Evolutionary conservation across 2,113 vertebrate species (phyloP), one percentile per base, ranked within the genome.

Genomic region (Oxyruncus cristatus): DNA sequence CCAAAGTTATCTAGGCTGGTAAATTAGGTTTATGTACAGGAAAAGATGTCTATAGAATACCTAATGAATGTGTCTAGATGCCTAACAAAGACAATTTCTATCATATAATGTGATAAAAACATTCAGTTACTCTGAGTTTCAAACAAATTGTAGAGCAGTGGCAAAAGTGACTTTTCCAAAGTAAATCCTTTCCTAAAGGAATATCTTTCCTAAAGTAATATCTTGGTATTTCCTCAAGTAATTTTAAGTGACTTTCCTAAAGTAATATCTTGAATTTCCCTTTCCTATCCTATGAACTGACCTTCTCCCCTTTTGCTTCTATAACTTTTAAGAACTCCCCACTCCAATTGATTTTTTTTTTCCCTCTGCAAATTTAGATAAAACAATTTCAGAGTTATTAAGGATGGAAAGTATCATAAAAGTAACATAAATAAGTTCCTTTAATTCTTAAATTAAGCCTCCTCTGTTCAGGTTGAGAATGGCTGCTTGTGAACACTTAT

Each of bases 401-500:
- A 68, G 47, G 28, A 33, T n/a, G 59, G 41, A 11, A 59, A 62
- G 3, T 28, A 16, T 16, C 17, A 8, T 6, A 12, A 46, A 49
- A 17, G 21, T 19, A 46, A 81, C 26, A 44, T 26, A 61, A 80
- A 18, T 6, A 30, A 88, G 12, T 35, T 30, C 39, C 41, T 76
- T 80, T 8, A 12, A 49, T 35, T 30, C 30, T 67, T 63, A 14
- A 59, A 35, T 46, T 14, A 2, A 6, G 7, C 28, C 18, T 50
- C 62, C 32, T 41, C 15, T 5, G 6, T 33, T 77, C 27, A 8
- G 32, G 5, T 46, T 33, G 42, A 39, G 65, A 58, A 6, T 0
- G 2, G 73, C 44, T 20, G 11, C 28, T 22, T 1, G 8, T 2
- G 52, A 37, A 5, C 20, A 4, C 11, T 37, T 2, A 4, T 7